A percentile compares a stretch with the other conserved stretches of the same genome.
phyloP scores from a whole-genome alignment of 2,888 invertebrate species.

The Carabus problematicus region DNA sequence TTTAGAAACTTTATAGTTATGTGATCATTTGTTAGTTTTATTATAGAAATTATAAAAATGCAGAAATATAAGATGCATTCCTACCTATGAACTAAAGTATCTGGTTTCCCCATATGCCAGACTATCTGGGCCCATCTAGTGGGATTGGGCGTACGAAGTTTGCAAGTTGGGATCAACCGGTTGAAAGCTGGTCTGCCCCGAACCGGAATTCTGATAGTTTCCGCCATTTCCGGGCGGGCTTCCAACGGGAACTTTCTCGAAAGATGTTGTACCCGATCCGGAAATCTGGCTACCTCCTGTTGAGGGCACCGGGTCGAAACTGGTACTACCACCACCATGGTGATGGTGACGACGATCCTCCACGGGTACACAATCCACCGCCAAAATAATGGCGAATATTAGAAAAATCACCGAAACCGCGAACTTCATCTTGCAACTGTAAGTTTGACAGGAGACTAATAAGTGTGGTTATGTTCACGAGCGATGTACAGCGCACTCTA shows the following conservation, averaged over 20 bases:
- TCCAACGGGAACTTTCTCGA: background rate
- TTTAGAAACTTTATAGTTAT: too few species aligned
- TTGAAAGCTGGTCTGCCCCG: conserved; percentile 11
- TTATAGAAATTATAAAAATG: too few species aligned
- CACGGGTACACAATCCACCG: background rate
- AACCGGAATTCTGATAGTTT: background rate
- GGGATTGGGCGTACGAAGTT: conserved; percentile 3
- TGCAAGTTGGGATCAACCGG: conserved; percentile 20
- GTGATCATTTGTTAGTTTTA: too few species aligned
- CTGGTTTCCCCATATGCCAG: too few species aligned
- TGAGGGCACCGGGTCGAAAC: conserved; percentile 9
- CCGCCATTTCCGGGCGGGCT: background rate
- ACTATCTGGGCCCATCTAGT: too few species aligned
- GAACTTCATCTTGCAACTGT: conserved; percentile 1
- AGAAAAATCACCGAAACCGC: background rate
- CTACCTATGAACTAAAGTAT: too few species aligned
- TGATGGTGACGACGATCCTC: background rate
- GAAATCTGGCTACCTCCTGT: background rate
- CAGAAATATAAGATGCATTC: too few species aligned
- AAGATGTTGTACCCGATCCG: conserved; percentile 8
- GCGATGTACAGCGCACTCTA: background rate
- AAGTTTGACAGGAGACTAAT: too few species aligned
- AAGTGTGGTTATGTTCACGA: background rate
- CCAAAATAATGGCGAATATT: background rate
- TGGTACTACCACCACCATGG: conserved; percentile 10